phyloP scores from a whole-genome alignment of 2,888 invertebrate species.

The Resseliella maxima region DNA sequence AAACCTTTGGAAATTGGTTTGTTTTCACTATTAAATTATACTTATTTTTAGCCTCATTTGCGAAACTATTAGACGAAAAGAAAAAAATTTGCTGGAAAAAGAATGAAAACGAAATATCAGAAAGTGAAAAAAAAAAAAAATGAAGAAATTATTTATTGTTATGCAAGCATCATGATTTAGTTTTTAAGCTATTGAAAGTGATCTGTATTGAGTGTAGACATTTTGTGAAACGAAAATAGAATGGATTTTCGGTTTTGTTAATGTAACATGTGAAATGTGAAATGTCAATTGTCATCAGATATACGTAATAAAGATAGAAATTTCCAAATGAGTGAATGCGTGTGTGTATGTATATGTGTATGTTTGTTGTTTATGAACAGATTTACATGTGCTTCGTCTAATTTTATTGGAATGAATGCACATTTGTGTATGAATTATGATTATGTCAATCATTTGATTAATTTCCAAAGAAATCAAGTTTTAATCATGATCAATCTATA shows the following conservation, averaged over 20 bases:
- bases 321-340: neutral
- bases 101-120: neutral
- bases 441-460: neutral
- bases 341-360: too few species aligned
- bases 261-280: neutral
- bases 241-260: too few species aligned
- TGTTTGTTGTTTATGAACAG: neutral
- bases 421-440: too few species aligned
- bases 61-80: neutral
- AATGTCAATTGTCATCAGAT: slow-evolving; percentile 50
- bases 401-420: too few species aligned
- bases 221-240: neutral
- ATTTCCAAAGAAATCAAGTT: too few species aligned
- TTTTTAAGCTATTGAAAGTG: neutral
- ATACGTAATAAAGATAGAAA: slow-evolving; percentile 30
- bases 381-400: neutral
- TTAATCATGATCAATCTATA: too few species aligned
- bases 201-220: neutral
- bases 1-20: too few species aligned
- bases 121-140: neutral
- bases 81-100: neutral
- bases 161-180: slow-evolving; percentile 41
- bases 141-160: slow-evolving; percentile 32
- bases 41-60: too few species aligned
- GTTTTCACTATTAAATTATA: too few species aligned